Conservation (phyloP, 2,888 invertebrate species). For the Tipula vernalis region DNA sequence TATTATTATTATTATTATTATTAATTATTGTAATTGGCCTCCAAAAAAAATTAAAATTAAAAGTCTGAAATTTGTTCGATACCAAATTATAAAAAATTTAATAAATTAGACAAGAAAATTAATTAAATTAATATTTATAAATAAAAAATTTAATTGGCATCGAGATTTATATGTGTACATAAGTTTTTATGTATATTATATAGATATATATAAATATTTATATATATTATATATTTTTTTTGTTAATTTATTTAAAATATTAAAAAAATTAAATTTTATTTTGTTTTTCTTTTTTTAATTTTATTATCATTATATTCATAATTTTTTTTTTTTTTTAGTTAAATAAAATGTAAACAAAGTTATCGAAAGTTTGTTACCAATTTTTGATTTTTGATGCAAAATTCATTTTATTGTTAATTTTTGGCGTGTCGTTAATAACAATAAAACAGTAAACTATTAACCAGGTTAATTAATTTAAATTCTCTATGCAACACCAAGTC, state of each 20-base stretch:
- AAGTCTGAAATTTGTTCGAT: conserved; percentile 21
- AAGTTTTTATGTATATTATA: background rate
- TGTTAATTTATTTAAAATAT: background rate
- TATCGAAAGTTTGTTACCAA: background rate
- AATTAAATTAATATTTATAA: background rate
- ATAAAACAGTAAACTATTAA: background rate
- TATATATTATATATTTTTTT: background rate
- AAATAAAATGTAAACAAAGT: background rate
- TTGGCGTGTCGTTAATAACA: background rate
- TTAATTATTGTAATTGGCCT: conserved; percentile 19
- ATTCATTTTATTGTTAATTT: background rate
- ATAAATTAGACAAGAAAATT: conserved; percentile 1
- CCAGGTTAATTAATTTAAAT: background rate
- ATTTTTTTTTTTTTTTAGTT: background rate
- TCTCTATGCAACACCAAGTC: background rate
- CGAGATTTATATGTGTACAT: background rate
- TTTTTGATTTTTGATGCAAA: background rate
- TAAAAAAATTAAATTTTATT: background rate
- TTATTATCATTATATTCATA: background rate
- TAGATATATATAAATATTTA: background rate
- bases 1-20: conserved; percentile 6
- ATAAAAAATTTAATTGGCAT: conserved; percentile 5
- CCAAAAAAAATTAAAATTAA: conserved; percentile 16
- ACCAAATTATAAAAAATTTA: conserved; percentile 17
- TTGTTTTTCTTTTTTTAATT: background rate